Percentiles rank a stretch among this genome's conserved stretches.
These are phyloP conservation scores for Xerus rutilus DNA, from an alignment of 2,797 vertebrate genomes.

Conservation along the genomic window DNA sequence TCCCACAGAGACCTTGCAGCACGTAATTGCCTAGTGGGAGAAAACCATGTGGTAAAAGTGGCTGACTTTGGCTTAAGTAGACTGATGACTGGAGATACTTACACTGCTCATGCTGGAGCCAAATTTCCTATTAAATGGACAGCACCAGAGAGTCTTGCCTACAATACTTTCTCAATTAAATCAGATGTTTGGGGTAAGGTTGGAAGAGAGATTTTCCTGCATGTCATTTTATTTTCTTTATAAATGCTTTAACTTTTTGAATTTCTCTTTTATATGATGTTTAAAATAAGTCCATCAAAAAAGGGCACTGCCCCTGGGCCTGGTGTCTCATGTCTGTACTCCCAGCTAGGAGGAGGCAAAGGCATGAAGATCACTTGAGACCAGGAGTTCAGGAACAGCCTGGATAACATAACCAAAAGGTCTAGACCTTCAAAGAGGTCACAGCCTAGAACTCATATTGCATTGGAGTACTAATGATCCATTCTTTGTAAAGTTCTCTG, in stretches of 20 bases:
- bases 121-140: conserved; percentile 99
- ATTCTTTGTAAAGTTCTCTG: neutral
- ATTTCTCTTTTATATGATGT: neutral
- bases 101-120: conserved; percentile 98
- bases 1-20: conserved; percentile 96
- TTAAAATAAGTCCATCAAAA: neutral
- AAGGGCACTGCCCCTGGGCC: neutral
- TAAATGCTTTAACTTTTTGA: neutral
- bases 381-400: neutral
- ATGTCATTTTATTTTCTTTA: conserved; percentile 1
- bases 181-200: conserved; percentile 98
- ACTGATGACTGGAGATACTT: conserved; percentile 99
- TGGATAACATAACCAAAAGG: neutral
- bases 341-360: neutral
- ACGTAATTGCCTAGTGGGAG: conserved; percentile 98
- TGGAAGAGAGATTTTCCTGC: neutral
- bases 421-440: neutral
- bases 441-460: neutral
- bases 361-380: neutral
- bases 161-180: conserved; percentile 99
- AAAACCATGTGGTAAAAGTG: conserved; percentile 99
- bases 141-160: conserved; percentile 98
- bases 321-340: neutral
- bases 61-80: conserved; percentile 98
- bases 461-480: neutral